Base-by-base conservation (phyloP, 2,888 invertebrate species). In the Trissonchulus sp. region DNA sequence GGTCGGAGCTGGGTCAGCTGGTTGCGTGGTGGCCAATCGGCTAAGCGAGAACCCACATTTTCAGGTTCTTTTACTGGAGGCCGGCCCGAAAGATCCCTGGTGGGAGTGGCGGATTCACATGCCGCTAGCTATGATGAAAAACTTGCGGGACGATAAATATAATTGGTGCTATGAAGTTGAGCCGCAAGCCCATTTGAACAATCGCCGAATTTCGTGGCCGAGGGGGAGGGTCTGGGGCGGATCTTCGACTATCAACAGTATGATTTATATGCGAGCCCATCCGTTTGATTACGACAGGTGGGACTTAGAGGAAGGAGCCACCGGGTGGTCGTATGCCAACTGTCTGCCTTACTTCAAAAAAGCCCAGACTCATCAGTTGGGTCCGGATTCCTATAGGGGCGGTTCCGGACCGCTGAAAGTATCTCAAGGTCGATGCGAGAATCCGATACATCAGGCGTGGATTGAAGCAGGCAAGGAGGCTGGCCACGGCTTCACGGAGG, bases 211-310 rank as follows among this genome's bases (percentile, higher is more conserved):
- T 81, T 87, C 88, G 80, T 86, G 86, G 85, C 88, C 88, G 0
- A 78, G 88, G 31, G 88, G 87, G 1, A 79, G 86, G 85, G 93
- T 93, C 0, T 87, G 92, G 74, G 94, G 94, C 0, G 94, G 94
- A 0, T 91, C 91, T 18, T 91, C 92, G 0, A 90, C 92, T 80
- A 88, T 94, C 18, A 94, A 94, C 86, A 93, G 91, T 81, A 89
- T 93, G 85, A 89, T 91, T 1, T 93, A 93, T 83, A 90, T 91
- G 1, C 89, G 91, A 77, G 93, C 93, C 0, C 87, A 89, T 63
- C 89, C 89, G 0, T 86, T 87, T 18, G 93, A 94, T 84, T 93
- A 90, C 82, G 88, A 91, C 72, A 84, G 87, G 34, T 93, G 93
- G 93, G 85, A 87, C 60, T n/a, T n/a, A n/a, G 77, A 79, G 63